Base-by-base conservation (phyloP, 2,888 invertebrate species). In the Drosophila algonquin region DNA sequence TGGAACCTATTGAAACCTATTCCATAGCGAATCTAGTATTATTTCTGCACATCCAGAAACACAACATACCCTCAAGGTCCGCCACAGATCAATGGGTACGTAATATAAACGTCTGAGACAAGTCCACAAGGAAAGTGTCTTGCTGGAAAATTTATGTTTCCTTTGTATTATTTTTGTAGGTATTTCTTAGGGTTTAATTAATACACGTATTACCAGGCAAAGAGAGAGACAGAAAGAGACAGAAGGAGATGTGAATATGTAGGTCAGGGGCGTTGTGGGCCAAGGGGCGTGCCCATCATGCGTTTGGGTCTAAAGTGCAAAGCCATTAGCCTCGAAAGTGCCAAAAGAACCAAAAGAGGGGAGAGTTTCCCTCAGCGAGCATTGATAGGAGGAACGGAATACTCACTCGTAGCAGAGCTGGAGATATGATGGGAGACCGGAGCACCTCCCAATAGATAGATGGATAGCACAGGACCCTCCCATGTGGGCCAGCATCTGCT, bases 61-160 rank as follows among this genome's bases (percentile, higher is more conserved):
- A n/a, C 51, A 24, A 2, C 51, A 51, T 24, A 3, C 51, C 24
- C 52, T 18, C 18, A 18, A 7, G 35, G 18, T 7, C 2, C n/a
- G 2, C 40, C 40, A 40, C 40, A 40, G 14, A 59, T 35, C 24
- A 24, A 35, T n/a, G 4, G n/a, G 53, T 27, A 32, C 5, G 59
- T 47, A 57, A 63, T 62, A n/a, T 40, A 40, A 40, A n/a, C 40
- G 40, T 51, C 63, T 35, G 59, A 24, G 56, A 60, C 69, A 59
- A 60, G 63, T 48, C 61, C 56, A 69, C 76, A 60, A 73, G 76
- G 75, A 87, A 82, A 83, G 76, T 83, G 86, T 83, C 83, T 85
- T 80, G 67, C 70, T 73, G 82, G 76, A 27, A 78, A 83, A 88
- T 83, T 83, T 83, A 83, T 88, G 83, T 80, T 83, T 88, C 83